Percentiles rank a stretch among this genome's conserved stretches.
Conservation (phyloP, 2,797 vertebrate genomes). For the Neosalanx taihuensis region DNA sequence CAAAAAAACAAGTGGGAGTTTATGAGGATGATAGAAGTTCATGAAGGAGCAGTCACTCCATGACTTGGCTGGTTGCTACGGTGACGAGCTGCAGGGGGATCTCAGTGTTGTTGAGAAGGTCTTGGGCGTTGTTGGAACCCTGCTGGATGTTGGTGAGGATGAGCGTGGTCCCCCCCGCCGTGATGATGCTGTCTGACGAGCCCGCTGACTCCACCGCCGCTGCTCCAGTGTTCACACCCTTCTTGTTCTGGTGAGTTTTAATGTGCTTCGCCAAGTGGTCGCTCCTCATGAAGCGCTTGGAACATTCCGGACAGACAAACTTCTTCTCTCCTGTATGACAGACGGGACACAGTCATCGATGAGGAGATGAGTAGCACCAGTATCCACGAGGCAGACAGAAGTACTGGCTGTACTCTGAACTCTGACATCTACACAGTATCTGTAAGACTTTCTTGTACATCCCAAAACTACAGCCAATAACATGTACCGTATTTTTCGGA, state of each 20-base stretch:
- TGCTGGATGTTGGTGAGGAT: constrained; percentile 99
- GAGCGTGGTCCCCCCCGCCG: constrained; percentile 94
- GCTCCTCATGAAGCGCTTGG: constrained; percentile 99
- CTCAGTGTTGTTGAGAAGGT: constrained; percentile 95
- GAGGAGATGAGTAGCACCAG: neutral
- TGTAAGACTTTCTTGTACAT: too few species aligned
- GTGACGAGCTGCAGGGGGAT: constrained; percentile 98
- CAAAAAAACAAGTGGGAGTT: constrained; percentile 71
- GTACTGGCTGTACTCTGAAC: too few species aligned
- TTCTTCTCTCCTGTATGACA: constrained; percentile 92
- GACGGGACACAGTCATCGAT: constrained; percentile 33
- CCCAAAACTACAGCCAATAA: neutral
- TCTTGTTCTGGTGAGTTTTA: constrained; percentile 99
- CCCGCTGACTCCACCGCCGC: constrained; percentile 87
- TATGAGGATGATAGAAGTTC: constrained; percentile 60
- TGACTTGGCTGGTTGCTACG: constrained; percentile 93
- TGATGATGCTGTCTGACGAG: constrained; percentile 92
- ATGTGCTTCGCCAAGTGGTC: constrained; percentile 99
- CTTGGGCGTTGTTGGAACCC: constrained; percentile 92
- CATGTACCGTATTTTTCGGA: too few species aligned
- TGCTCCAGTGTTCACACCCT: constrained; percentile 90
- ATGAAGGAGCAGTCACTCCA: constrained; percentile 81
- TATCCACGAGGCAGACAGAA: too few species aligned
- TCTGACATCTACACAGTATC: too few species aligned
- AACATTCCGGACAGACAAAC: constrained; percentile 98